These are phyloP conservation scores for Olivierus martensii DNA, from an alignment of 1,140 invertebrate species.

Conservation along the genomic window DNA sequence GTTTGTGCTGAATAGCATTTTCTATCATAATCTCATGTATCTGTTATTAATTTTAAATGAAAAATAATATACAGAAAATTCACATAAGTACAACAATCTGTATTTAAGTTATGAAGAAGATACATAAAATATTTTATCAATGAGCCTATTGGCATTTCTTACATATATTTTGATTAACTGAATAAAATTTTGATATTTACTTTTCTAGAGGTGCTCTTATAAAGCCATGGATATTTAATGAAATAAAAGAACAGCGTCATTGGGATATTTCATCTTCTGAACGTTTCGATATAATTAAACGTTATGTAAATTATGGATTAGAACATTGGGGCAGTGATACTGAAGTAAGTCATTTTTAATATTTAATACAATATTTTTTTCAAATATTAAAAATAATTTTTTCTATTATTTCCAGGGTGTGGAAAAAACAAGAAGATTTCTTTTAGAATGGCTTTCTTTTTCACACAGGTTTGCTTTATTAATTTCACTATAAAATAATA, in stretches of 20 bases:
- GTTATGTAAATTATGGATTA: conserved; percentile 84
- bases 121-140: no score
- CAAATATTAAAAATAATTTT: conserved; percentile 1
- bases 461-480: conserved; percentile 51
- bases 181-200: no score
- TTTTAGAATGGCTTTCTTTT: conserved; percentile 95
- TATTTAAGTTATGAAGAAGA: no score
- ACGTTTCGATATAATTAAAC: conserved; percentile 79
- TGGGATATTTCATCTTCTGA: conserved; percentile 86
- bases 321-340: conserved; percentile 97
- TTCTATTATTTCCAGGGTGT: conserved; percentile 56
- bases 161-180: no score
- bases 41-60: no score
- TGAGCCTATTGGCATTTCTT: no score
- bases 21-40: no score
- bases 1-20: no score
- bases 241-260: conserved; percentile 84
- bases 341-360: conserved; percentile 32
- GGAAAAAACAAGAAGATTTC: conserved; percentile 79
- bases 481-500: no score
- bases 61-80: no score
- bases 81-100: no score
- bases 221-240: conserved; percentile 98
- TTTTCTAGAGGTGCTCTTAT: conserved; percentile 73
- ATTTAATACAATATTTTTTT: background rate